Evolutionary conservation across 2,797 vertebrate species (phyloP), one percentile per base, ranked within the genome.

Genomic region (Sebastes minor): DNA sequence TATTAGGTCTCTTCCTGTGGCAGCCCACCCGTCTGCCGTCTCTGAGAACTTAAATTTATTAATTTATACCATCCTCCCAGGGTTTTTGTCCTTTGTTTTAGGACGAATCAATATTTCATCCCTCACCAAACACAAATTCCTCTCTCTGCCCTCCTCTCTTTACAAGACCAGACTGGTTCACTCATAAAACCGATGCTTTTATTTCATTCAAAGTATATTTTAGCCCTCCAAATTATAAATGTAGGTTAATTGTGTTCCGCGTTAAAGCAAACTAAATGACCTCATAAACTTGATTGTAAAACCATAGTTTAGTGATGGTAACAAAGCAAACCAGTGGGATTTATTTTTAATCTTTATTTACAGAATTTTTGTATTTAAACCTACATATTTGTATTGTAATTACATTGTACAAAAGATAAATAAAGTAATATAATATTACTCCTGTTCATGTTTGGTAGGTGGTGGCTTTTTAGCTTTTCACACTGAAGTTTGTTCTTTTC

Each of bases 281-380:
- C 96, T 96, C 96, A 95, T 95, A 85, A 94, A 96, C 95, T 91
- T 96, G 96, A 96, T 96, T 96, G 96, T 96, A 96, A 96, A 93
- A 96, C 92, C 92, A 91, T 95, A 96, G 94, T 94, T 93, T 95
- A 96, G 94, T 93, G 92, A 95, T 91, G 94, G 95, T 95, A 95
- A 96, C 94, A 89, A 90, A 93, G 86, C 87, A 90, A 96, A 94
- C 93, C 95, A 94, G 93, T 94, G 94, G 92, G 95, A 94, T 96
- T 96, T 96, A 95, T 96, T 96, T 96, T 96, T 96, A 95, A 96
- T 96, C 95, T 96, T 96, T 96, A 96, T 96, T 96, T 96, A 96
- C 96, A 95, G 94, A 96, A 91, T 94, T 96, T 94, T 96, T 96
- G 95, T 96, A 96, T 96, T 96, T 95, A 96, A 96, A 96, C 95